phyloP scores from a whole-genome alignment of 2,113 vertebrate species.

The Callipepla squamata region DNA sequence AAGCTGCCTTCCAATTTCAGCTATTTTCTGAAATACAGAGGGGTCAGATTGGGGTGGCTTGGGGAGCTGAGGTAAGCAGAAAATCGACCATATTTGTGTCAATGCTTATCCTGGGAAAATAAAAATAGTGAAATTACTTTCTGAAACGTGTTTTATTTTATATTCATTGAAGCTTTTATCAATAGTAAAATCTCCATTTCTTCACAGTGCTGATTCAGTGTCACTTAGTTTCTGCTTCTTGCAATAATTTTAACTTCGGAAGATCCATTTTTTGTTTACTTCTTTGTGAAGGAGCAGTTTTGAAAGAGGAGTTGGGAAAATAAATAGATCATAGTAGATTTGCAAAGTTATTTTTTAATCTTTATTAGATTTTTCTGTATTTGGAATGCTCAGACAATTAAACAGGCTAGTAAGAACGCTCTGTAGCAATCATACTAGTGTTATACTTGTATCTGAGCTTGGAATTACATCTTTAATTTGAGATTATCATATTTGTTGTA shows the following conservation, averaged over 20 bases:
- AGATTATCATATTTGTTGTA: neutral
- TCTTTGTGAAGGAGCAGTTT: no score
- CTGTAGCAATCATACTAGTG: neutral
- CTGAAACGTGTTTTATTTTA: neutral
- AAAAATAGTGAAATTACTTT: neutral
- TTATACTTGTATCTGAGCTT: neutral
- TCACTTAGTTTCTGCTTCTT: neutral
- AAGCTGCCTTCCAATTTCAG: neutral
- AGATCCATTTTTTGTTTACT: neutral
- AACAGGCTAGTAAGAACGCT: neutral
- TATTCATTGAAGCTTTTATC: neutral
- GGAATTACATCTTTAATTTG: neutral
- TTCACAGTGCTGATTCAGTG: neutral
- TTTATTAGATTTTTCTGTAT: neutral
- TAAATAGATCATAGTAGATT: neutral
- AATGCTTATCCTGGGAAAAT: neutral
- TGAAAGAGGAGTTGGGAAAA: neutral
- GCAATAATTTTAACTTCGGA: neutral
- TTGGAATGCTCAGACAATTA: neutral
- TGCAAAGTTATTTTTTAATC: neutral
- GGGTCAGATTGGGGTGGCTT: neutral
- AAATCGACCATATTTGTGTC: neutral
- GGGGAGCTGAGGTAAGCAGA: neutral
- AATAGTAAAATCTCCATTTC: neutral
- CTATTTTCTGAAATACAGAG: neutral